Evolutionary conservation across 2,888 invertebrate genomes (phyloP), one percentile per base, ranked within the genome.

Genomic region (Platycheirus albimanus): DNA sequence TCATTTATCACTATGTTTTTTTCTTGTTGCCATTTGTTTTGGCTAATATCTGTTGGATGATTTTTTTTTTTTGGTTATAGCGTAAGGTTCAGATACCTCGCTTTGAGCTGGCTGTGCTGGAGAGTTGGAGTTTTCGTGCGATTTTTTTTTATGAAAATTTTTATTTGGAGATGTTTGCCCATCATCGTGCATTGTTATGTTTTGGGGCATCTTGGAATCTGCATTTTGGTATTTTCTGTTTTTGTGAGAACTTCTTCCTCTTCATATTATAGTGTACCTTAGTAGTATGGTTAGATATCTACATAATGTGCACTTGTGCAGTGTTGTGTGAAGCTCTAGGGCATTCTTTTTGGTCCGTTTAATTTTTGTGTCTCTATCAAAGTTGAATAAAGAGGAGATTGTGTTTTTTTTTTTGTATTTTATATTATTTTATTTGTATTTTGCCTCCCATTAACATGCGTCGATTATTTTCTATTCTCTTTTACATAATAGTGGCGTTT

Each of bases 311-410:
- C n/a, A n/a, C n/a, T n/a, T n/a, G 79, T 66, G 81, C 84, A 84
- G 52, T 79, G 72, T 81, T 80, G 83, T 84, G 83, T 85, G 85
- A 86, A 85, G 80, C 85, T 86, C 85, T 86, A 85, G 85, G 85
- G 85, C 85, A 86, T 86, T 86, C 83, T 86, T 84, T 85, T 85
- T 86, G 85, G 85, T 86, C 85, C 85, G 85, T 85, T 86, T 85
- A 86, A 85, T 85, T 86, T 86, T 74, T 77, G 84, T 85, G 85
- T 84, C 84, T 85, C 80, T 84, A 84, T 66, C 69, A 72, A 58
- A 49, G 64, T 56, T 71, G 5, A 24, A 36, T 51, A 13, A 3
- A n/a, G 11, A 1, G 33, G 17, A 54, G 36, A 3, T 66, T 66
- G 47, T 58, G 45, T 58, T 47, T 58, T 58, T 49, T 20, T 17